phyloP scores from a whole-genome alignment of 2,888 invertebrate genomes.

The Eupithecia abbreviata region DNA sequence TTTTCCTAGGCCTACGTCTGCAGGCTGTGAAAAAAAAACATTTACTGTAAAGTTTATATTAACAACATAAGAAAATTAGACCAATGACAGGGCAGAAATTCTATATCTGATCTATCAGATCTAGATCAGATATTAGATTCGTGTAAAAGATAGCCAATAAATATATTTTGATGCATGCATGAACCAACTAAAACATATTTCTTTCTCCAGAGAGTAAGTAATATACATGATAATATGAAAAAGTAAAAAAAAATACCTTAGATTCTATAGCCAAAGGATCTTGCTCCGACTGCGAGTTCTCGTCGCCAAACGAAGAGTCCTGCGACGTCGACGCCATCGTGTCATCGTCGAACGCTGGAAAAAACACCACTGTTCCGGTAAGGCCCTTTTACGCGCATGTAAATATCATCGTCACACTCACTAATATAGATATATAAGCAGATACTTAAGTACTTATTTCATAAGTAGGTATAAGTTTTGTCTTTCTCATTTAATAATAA shows the following conservation, averaged over 20 bases:
- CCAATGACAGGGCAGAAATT: neutral
- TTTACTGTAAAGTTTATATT: neutral
- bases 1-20: slow-evolving; percentile 88
- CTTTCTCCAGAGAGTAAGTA: neutral
- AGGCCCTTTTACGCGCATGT: slow-evolving; percentile 27
- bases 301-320: slow-evolving; percentile 85
- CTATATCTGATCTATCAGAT: neutral
- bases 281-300: slow-evolving; percentile 72
- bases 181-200: neutral
- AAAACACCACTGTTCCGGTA: slow-evolving; percentile 33
- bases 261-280: slow-evolving; percentile 79
- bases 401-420: neutral
- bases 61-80: neutral
- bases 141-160: neutral
- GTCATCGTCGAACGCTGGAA: slow-evolving; percentile 86
- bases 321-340: slow-evolving; percentile 86
- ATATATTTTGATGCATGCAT: neutral
- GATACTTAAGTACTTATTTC: too few species aligned
- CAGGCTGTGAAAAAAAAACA: slow-evolving; percentile 55
- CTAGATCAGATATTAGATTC: neutral
- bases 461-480: too few species aligned
- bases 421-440: too few species aligned
- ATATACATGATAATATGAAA: neutral
- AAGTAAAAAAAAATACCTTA: slow-evolving; percentile 59
- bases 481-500: too few species aligned